Evolutionary conservation across 2,888 invertebrate species (phyloP).

Genomic region (Ferrisia virgata): DNA sequence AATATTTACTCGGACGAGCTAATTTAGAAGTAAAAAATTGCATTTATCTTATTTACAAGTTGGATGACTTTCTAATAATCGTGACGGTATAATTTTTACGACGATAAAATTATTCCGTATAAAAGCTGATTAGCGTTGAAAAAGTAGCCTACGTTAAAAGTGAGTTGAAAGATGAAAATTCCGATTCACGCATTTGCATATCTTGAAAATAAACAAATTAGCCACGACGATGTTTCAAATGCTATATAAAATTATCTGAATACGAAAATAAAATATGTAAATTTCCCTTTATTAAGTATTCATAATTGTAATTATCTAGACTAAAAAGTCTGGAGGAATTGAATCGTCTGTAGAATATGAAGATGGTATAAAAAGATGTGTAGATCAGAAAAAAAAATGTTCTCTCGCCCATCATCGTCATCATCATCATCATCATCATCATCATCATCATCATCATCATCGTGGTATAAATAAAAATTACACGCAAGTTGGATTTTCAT

Average conservation of each 20-base stretch:
- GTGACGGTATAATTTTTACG: neutral
- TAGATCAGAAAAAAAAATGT: too few species aligned
- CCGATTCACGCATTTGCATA: neutral
- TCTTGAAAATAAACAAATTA: constrained; percentile 9
- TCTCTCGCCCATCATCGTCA: too few species aligned
- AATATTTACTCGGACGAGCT: neutral
- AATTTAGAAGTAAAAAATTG: neutral
- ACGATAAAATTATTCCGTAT: neutral
- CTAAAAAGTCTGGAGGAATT: neutral
- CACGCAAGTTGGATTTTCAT: too few species aligned
- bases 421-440: neutral
- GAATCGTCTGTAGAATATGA: too few species aligned
- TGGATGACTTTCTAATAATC: neutral
- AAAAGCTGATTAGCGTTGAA: neutral
- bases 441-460: too few species aligned
- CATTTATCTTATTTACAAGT: neutral
- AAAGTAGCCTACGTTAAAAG: neutral
- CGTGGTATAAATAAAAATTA: too few species aligned
- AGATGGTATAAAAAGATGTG: too few species aligned
- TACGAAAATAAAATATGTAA: neutral
- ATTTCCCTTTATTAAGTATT: neutral
- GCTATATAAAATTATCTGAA: neutral
- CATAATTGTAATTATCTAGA: neutral
- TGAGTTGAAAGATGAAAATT: neutral
- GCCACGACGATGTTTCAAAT: neutral